Conservation (phyloP, 1,140 invertebrate genomes). For the Aphelinus certus region DNA sequence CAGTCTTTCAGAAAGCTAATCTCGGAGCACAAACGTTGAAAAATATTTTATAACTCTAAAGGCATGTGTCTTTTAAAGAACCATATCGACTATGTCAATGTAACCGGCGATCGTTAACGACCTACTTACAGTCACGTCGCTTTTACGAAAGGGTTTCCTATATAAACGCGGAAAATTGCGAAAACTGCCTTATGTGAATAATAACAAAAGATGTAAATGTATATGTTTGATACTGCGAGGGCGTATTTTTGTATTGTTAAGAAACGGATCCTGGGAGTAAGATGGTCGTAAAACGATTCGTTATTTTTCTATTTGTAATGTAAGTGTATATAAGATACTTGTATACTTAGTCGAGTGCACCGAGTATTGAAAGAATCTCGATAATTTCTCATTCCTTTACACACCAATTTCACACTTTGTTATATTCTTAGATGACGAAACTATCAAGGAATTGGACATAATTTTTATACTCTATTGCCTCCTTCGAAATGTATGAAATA, state of each 20-base stretch:
- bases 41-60: background rate
- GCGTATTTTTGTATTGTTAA: constrained; percentile 26
- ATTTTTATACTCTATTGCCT: no score
- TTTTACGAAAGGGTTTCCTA: background rate
- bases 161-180: background rate
- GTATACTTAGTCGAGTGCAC: constrained; percentile 37
- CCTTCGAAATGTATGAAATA: no score
- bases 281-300: constrained; percentile 14
- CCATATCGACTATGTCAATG: constrained; percentile 1
- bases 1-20: no score
- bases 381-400: constrained; percentile 1
- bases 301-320: constrained; percentile 35
- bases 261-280: constrained; percentile 15
- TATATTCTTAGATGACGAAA: background rate
- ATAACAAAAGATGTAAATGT: constrained; percentile 8
- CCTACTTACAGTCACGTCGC: background rate
- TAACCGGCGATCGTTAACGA: constrained; percentile 1
- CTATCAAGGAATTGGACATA: no score
- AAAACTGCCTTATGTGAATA: background rate
- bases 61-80: constrained; percentile 3
- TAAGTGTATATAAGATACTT: constrained; percentile 33
- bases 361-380: constrained; percentile 8
- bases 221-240: constrained; percentile 16
- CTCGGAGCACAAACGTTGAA: no score
- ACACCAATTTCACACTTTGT: background rate